A percentile compares a stretch with the other conserved stretches of the same genome.
Conservation (phyloP, 2,888 invertebrate species). For the Eupithecia insigniata region DNA sequence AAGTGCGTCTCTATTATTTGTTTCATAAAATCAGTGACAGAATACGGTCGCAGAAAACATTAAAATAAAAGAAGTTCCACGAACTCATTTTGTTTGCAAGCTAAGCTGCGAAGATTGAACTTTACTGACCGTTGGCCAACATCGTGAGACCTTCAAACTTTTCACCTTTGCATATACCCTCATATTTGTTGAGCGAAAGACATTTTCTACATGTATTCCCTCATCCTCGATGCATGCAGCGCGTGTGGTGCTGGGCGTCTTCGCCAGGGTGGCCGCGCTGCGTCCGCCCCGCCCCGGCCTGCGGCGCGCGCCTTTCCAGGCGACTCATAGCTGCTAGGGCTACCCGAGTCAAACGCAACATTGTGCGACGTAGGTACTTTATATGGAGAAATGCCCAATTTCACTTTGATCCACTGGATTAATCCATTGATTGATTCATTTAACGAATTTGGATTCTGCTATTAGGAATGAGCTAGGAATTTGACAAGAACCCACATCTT, state of each 20-base stretch:
- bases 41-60: too few species aligned
- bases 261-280: conserved; percentile 75
- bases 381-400: background rate
- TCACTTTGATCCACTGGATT: background rate
- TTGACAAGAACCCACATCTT: background rate
- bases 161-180: background rate
- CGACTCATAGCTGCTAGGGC: conserved; percentile 40
- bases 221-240: conserved; percentile 23
- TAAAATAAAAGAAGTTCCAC: background rate
- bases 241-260: conserved; percentile 69
- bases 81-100: background rate
- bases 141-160: conserved; percentile 6
- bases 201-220: conserved; percentile 14
- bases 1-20: background rate
- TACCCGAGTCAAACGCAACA: conserved; percentile 22
- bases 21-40: too few species aligned
- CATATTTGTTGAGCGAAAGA: conserved; percentile 8
- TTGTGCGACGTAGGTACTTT: too few species aligned
- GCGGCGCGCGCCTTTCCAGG: conserved; percentile 57
- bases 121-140: background rate
- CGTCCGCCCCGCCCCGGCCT: conserved; percentile 74
- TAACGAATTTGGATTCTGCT: background rate
- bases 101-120: background rate
- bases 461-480: background rate
- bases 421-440: background rate